These are phyloP conservation scores for Drosophila limbata DNA, from an alignment of 2,888 invertebrate genomes.

Conservation along the genomic window DNA sequence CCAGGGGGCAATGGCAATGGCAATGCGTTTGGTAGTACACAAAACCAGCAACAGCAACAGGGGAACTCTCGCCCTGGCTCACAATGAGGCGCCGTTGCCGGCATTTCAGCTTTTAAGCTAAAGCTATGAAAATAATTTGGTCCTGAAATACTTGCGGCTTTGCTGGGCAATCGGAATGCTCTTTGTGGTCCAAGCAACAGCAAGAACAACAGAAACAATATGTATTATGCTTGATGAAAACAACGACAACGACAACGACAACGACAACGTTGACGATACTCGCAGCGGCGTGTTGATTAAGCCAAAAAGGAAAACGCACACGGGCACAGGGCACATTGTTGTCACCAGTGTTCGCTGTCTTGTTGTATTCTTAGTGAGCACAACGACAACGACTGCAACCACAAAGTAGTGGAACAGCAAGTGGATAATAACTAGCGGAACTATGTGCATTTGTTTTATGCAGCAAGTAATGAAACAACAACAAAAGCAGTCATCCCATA, in stretches of 20 bases:
- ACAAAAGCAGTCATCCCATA: conserved; percentile 39
- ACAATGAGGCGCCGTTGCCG: conserved; percentile 39
- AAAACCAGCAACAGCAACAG: conserved; percentile 4
- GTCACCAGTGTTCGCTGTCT: conserved; percentile 19
- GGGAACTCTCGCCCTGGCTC: conserved; percentile 9
- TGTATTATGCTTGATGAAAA: conserved; percentile 8
- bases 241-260: neutral
- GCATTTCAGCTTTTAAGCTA: conserved; percentile 77
- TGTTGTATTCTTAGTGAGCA: conserved; percentile 17
- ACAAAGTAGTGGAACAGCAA: conserved; percentile 62
- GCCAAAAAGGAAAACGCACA: conserved; percentile 39
- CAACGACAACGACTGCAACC: conserved; percentile 12
- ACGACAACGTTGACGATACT: conserved; percentile 40
- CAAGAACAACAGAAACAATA: conserved; percentile 23
- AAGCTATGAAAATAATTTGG: conserved; percentile 79
- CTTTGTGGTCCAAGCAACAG: conserved; percentile 65
- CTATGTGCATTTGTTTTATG: conserved; percentile 78
- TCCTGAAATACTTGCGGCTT: conserved; percentile 79
- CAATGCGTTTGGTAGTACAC: conserved; percentile 58
- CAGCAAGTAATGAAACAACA: conserved; percentile 74
- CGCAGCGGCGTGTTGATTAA: conserved; percentile 67
- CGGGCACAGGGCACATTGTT: conserved; percentile 63
- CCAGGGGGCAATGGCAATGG: conserved; percentile 71
- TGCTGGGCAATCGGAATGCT: conserved; percentile 76
- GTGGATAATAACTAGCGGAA: conserved; percentile 67